A percentile compares a stretch with the other conserved stretches of the same genome.
phyloP scores from a whole-genome alignment of 2,888 invertebrate species.

The Pyrgus malvae region DNA sequence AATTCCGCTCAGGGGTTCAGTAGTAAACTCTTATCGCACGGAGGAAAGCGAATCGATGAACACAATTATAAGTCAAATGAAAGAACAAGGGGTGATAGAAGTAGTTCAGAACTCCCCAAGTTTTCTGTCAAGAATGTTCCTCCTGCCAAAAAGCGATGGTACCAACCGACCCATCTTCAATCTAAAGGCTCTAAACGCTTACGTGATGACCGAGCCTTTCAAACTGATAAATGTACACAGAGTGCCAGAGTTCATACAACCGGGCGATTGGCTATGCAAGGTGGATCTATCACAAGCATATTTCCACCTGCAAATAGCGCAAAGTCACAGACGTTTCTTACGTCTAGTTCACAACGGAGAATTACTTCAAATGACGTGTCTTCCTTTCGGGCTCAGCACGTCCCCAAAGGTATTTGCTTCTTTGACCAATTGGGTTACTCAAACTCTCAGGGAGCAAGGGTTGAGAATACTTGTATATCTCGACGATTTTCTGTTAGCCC shows the following conservation, averaged over 20 bases:
- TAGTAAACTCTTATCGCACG: not conserved
- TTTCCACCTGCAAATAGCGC: slow-evolving; percentile 31
- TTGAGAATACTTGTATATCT: slow-evolving; percentile 32
- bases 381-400: slow-evolving; percentile 33
- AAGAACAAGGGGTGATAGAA: slow-evolving; percentile 23
- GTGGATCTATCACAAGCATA: slow-evolving; percentile 36
- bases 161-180: slow-evolving; percentile 35
- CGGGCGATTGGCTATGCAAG: slow-evolving; percentile 31
- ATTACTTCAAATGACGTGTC: slow-evolving; percentile 32
- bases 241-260: slow-evolving; percentile 1
- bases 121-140: slow-evolving; percentile 23
- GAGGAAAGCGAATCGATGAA: slow-evolving; percentile 4
- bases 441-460: slow-evolving; percentile 31
- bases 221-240: not conserved
- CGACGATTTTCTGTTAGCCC: slow-evolving; percentile 35
- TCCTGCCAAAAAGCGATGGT: slow-evolving; percentile 33
- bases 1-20: slow-evolving; percentile 2
- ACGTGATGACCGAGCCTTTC: slow-evolving; percentile 1
- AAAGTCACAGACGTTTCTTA: slow-evolving; percentile 32
- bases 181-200: slow-evolving; percentile 28
- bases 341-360: slow-evolving; percentile 25
- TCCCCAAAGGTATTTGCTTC: slow-evolving; percentile 32
- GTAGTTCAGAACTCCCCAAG: slow-evolving; percentile 9
- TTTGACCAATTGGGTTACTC: slow-evolving; percentile 37
- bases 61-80: slow-evolving; percentile 18